Percentiles rank a stretch among this genome's conserved stretches.
These are phyloP conservation scores for Drosophila saltans DNA, from an alignment of 1,140 invertebrate species.

Conservation along the genomic window DNA sequence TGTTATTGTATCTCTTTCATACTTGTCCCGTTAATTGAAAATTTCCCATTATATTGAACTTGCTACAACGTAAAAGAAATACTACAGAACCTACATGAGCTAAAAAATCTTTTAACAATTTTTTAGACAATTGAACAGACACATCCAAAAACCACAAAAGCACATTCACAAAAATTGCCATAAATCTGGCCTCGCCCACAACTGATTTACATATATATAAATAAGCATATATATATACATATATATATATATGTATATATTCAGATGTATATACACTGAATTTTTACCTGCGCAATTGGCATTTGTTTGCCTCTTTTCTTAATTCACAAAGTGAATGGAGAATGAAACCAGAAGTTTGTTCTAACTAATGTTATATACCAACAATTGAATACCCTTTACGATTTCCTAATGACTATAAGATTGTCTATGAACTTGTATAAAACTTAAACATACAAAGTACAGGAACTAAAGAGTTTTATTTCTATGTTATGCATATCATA, in stretches of 20 bases:
- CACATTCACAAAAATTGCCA: background rate
- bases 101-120: constrained; percentile 30
- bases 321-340: constrained; percentile 15
- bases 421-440: too few relatives aligned
- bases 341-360: constrained; percentile 6
- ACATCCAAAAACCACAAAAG: background rate
- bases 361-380: background rate
- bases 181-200: constrained; percentile 29
- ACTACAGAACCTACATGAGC: constrained; percentile 30
- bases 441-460: too few relatives aligned
- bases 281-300: constrained; percentile 58
- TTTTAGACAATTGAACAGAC: constrained; percentile 34
- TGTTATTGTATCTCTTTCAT: background rate
- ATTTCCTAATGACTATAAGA: too few relatives aligned
- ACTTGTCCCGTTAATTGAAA: constrained; percentile 60
- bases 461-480: too few relatives aligned
- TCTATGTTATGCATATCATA: too few relatives aligned
- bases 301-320: constrained; percentile 33
- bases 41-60: constrained; percentile 74
- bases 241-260: too few relatives aligned
- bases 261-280: background rate
- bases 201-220: too few relatives aligned
- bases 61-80: constrained; percentile 30
- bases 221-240: too few relatives aligned
- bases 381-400: too few relatives aligned